phyloP scores from a whole-genome alignment of 2,888 invertebrate species.

The Xestia xanthographa region DNA sequence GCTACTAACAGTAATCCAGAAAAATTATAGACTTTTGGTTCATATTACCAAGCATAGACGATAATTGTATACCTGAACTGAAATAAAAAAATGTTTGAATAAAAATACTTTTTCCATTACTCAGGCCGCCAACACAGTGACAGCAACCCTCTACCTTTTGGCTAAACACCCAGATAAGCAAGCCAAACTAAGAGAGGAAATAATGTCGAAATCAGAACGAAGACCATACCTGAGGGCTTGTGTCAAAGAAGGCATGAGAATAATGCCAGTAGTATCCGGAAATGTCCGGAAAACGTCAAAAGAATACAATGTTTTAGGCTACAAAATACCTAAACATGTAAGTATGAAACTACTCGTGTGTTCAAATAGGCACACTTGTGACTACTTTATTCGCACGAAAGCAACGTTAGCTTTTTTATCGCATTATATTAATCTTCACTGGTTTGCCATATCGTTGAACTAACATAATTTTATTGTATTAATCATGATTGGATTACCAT shows the following conservation, averaged over 20 bases:
- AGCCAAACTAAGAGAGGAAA: constrained; percentile 90
- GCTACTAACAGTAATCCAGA: neutral
- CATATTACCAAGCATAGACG: neutral
- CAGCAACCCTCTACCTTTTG: constrained; percentile 91
- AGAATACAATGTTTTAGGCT: constrained; percentile 91
- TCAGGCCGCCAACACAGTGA: constrained; percentile 90
- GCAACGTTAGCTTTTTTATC: neutral
- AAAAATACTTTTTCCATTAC: neutral
- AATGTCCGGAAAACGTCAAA: constrained; percentile 88
- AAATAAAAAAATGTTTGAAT: neutral
- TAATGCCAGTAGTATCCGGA: constrained; percentile 91
- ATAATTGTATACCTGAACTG: neutral
- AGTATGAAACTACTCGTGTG: constrained; percentile 61
- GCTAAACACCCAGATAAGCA: constrained; percentile 92
- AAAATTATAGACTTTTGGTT: neutral
- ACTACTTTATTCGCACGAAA: neutral
- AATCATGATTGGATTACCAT: constrained; percentile 22
- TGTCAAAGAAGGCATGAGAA: constrained; percentile 93
- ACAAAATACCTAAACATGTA: constrained; percentile 91
- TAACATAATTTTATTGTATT: neutral
- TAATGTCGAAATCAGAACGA: constrained; percentile 76
- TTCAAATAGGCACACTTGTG: neutral
- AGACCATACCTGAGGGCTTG: constrained; percentile 93
- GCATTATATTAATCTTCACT: neutral
- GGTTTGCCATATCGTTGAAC: neutral